phyloP scores from a whole-genome alignment of 1,140 invertebrate genomes.

The Oryctes rhinoceros region DNA sequence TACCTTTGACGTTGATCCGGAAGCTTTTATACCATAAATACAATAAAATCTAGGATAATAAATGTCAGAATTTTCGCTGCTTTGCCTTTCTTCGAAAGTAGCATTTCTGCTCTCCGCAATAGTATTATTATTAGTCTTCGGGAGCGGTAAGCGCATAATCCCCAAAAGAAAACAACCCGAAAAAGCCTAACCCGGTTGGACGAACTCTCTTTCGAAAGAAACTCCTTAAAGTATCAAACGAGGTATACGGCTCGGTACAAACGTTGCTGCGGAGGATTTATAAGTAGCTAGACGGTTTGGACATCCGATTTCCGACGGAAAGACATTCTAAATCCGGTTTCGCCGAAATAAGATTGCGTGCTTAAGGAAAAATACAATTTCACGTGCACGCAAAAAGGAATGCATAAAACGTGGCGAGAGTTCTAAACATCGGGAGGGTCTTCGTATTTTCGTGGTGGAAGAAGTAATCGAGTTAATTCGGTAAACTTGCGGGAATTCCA shows the following conservation, averaged over 20 bases:
- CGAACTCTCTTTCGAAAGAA: not conserved
- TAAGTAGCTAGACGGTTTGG: not conserved
- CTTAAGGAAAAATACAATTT: not conserved
- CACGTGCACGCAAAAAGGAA: too few species aligned
- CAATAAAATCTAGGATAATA: too few species aligned
- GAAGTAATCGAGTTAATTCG: too few species aligned
- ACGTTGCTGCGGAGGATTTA: constrained; percentile 8
- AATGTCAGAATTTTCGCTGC: too few species aligned
- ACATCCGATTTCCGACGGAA: not conserved
- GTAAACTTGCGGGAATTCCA: too few species aligned
- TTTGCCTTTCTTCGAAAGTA: too few species aligned
- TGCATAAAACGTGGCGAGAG: too few species aligned
- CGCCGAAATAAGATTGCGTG: not conserved
- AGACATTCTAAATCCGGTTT: not conserved
- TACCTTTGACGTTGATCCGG: too few species aligned
- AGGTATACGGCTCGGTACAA: not conserved
- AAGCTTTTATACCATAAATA: too few species aligned
- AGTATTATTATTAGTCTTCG: not conserved
- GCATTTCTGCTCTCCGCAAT: too few species aligned
- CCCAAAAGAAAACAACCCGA: not conserved
- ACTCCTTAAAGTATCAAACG: not conserved
- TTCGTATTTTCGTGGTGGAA: too few species aligned
- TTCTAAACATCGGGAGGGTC: too few species aligned
- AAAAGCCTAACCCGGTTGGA: not conserved
- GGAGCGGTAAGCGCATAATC: not conserved